Percentiles rank a stretch among this genome's conserved stretches.
Conservation (phyloP, 2,888 invertebrate genomes). For the Ashinkailepas kermadecensis region DNA sequence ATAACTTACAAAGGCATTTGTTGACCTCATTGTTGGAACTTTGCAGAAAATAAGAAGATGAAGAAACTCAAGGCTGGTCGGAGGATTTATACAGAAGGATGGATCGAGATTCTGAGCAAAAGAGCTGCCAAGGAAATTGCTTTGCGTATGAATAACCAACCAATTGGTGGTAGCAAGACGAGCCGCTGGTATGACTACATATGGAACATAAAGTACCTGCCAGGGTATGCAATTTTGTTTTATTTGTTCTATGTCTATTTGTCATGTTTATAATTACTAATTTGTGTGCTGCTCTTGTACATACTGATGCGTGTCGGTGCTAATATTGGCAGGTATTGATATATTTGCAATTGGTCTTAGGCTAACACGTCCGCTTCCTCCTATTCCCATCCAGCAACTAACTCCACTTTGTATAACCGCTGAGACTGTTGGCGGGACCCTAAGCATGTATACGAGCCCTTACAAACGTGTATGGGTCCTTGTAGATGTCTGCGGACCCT, state of each 20-base stretch:
- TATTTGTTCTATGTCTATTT: neutral
- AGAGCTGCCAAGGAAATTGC: conserved; percentile 82
- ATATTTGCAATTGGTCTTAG: too few species aligned
- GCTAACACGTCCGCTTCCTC: too few species aligned
- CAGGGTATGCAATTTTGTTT: conserved; percentile 47
- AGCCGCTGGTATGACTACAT: conserved; percentile 80
- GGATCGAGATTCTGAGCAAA: conserved; percentile 90
- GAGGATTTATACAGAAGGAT: conserved; percentile 72
- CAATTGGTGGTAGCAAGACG: conserved; percentile 74
- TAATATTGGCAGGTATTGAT: too few species aligned
- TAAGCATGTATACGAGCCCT: too few species aligned
- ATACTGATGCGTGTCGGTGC: too few species aligned
- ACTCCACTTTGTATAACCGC: too few species aligned
- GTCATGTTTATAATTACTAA: neutral
- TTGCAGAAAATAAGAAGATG: conserved; percentile 13
- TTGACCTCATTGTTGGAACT: too few species aligned
- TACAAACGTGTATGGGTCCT: too few species aligned
- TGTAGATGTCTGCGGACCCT: too few species aligned
- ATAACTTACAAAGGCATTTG: too few species aligned
- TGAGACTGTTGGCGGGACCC: too few species aligned
- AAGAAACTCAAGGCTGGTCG: neutral
- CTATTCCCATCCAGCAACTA: too few species aligned
- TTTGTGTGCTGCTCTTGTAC: neutral
- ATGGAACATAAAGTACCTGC: conserved; percentile 95
- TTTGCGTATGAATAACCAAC: conserved; percentile 69